phyloP scores from a whole-genome alignment of 2,797 vertebrate species.

The Phrynocephalus vlangalii region DNA sequence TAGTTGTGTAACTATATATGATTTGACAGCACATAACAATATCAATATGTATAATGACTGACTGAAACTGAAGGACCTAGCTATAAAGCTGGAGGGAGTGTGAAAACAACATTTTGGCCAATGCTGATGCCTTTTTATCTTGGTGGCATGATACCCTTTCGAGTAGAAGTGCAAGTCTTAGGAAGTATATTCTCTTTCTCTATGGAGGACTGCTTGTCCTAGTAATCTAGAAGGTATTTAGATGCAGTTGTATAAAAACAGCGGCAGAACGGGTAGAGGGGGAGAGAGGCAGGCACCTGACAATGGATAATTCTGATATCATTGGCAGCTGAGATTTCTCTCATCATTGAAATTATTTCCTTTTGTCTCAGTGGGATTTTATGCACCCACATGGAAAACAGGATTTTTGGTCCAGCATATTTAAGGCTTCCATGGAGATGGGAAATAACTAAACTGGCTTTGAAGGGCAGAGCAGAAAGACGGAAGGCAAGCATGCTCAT shows the following conservation, averaged over 20 bases:
- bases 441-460: neutral
- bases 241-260: neutral
- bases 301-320: neutral
- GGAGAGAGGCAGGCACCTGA: neutral
- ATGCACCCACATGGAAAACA: neutral
- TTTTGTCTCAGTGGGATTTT: neutral
- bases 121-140: neutral
- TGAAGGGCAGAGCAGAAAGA: neutral
- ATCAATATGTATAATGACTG: neutral
- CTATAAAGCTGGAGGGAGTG: neutral
- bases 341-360: neutral
- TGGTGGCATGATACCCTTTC: too few species aligned
- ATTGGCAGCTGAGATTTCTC: neutral
- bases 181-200: neutral
- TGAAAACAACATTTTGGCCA: neutral
- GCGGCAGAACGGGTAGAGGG: too few species aligned
- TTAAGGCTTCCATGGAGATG: conserved; percentile 5
- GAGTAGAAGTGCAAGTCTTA: neutral
- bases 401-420: conserved; percentile 6
- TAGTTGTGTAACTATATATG: too few species aligned
- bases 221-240: neutral
- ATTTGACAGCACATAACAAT: too few species aligned
- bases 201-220: neutral
- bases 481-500: neutral
- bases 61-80: neutral